Conservation (phyloP, 2,888 invertebrate genomes). For the Campopleginae sp. region DNA sequence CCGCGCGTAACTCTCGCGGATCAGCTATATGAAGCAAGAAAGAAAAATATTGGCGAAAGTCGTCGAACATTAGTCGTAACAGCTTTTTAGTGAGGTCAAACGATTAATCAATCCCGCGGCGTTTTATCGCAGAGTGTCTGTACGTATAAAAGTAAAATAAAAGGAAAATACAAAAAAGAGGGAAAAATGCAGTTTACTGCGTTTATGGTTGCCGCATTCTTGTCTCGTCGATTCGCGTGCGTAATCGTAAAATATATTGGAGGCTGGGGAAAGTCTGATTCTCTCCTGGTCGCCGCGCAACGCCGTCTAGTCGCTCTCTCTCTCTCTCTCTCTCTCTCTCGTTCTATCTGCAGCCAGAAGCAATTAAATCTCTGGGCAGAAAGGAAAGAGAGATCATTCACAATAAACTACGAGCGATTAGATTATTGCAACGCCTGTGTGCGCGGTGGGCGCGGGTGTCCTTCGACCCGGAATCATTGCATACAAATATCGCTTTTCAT, state of each 20-base stretch:
- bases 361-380: slow-evolving; percentile 51
- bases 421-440: slow-evolving; percentile 53
- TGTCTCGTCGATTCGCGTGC: slow-evolving; percentile 48
- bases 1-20: too few species aligned
- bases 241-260: slow-evolving; percentile 50
- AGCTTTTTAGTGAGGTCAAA: slow-evolving; percentile 61
- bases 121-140: slow-evolving; percentile 29
- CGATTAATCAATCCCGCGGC: slow-evolving; percentile 66
- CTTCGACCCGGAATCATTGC: slow-evolving; percentile 59
- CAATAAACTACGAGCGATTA: slow-evolving; percentile 58
- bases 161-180: not conserved
- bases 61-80: slow-evolving; percentile 63
- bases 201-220: slow-evolving; percentile 60
- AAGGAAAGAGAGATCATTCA: slow-evolving; percentile 38
- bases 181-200: slow-evolving; percentile 28
- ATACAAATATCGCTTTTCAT: not conserved
- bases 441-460: slow-evolving; percentile 56
- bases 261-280: slow-evolving; percentile 56
- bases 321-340: not conserved
- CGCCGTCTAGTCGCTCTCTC: slow-evolving; percentile 2
- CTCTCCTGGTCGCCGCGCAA: slow-evolving; percentile 30
- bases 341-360: slow-evolving; percentile 19
- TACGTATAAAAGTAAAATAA: not conserved
- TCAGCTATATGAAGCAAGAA: slow-evolving; percentile 19
- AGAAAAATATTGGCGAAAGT: slow-evolving; percentile 52